phyloP scores from a whole-genome alignment of 2,113 vertebrate genomes.

The Apteryx owenii region DNA sequence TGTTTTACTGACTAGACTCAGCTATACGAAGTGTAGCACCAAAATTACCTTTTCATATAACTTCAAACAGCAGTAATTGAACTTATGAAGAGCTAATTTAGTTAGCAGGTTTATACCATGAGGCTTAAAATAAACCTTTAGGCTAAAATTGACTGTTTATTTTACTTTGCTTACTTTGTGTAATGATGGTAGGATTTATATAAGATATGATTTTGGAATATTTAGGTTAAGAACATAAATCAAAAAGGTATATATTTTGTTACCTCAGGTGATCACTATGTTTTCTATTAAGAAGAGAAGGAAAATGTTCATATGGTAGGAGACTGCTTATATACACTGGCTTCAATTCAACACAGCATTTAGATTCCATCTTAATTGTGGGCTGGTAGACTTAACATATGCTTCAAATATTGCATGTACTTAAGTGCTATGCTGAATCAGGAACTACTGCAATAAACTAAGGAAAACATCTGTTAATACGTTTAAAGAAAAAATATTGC shows the following conservation, averaged over 20 bases:
- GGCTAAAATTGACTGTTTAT: background rate
- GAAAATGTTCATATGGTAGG: background rate
- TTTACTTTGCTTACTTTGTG: constrained; percentile 1
- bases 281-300: background rate
- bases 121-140: background rate
- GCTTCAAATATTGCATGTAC: background rate
- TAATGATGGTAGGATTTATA: background rate
- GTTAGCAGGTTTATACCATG: background rate
- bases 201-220: background rate
- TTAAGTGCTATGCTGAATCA: background rate
- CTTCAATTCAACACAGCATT: background rate
- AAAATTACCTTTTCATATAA: background rate
- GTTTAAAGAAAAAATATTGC: background rate
- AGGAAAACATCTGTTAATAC: background rate
- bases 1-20: background rate
- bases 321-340: background rate
- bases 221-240: constrained; percentile 15
- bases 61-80: background rate
- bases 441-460: background rate
- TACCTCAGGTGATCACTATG: background rate
- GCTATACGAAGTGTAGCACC: background rate
- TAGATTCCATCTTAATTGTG: background rate
- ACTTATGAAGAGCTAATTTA: background rate
- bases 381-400: background rate
- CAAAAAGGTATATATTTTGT: background rate